Evolutionary conservation across 92 coral and sea anemone species (phyloP), one percentile per base, ranked within the genome.

Genomic region (Paragorgia papillata): DNA sequence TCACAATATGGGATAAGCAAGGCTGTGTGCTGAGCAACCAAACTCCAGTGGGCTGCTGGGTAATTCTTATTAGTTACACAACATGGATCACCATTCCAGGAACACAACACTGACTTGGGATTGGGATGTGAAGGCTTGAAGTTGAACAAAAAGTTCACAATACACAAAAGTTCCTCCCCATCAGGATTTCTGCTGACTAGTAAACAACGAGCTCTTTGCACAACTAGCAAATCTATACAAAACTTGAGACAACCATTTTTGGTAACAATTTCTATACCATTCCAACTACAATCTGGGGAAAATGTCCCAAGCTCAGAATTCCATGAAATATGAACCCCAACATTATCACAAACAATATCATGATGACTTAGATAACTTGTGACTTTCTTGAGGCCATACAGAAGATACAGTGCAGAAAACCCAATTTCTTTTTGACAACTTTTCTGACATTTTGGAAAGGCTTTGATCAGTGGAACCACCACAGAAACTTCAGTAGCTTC

Each of bases 41-140:
- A 58, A 34, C 22, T 30, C 78, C 78, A 71, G 31, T 51, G 78
- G 21, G 78, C 78, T 48, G 41, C 64, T 30, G 48, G 78, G 54
- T 71, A 55, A 28, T 71, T 71, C 20, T 15, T 15, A 34, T 18
- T 71, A 31, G 57, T 35, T 7, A 71, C 64, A 31, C 62, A 71
- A 32, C n/a, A 20, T 0, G 50, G 62, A 34, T 71, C 51, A 30
- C 8, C 41, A 40, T 71, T 71, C 78, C 78, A 71, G 9, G 76
- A 9, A 46, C 17, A 20, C 9, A 51, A 30, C 6, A 43, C 13
- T 30, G 27, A 5, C 24, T 51, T 34, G 10, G 29, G 50, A 19
- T 28, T 21, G 31, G 64, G 19, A 7, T 31, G 48, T 21, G 18
- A 28, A 34, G 29, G 12, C 35, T 53, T 20, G 32, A 37, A 33